Evolutionary conservation across 2,888 invertebrate genomes (phyloP), one percentile per base, ranked within the genome.

Genomic region (Tenthredo distinguenda): DNA sequence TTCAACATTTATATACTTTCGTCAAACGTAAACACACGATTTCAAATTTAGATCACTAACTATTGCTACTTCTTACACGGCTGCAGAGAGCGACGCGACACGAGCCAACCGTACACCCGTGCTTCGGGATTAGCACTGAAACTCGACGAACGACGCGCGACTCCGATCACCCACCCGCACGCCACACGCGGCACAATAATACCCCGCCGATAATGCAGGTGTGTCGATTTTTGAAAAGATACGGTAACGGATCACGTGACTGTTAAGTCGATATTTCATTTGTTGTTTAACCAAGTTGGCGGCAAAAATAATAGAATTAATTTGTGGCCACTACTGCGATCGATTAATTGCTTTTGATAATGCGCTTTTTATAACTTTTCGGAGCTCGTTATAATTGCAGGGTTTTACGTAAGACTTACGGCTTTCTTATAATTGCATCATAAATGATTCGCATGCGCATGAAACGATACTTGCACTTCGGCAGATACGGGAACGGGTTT

Each of bases 81-180:
- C n/a, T 34, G 71, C 31, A 87, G 87, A 81, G 55, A 43, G 18
- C 58, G 34, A 40, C n/a, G 12, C 37, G 15, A 82, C 31, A n/a
- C 58, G 31, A 62, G 9, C 26, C 7, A 90, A 58, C 88, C 88
- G 86, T 83, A 82, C 90, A 85, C 88, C 87, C 88, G 91, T 91
- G 88, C 89, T 90, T 90, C 88, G 90, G 89, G 91, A 90, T 89
- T 89, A 90, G 88, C 89, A 92, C 92, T 92, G 91, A 82, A 84
- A 55, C 50, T 55, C 26, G 6, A 21, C 50, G 77, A 77, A 77
- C 77, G 15, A 50, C 40, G 9, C 47, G 40, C 37, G 77, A 50
- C 55, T 77, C 31, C 18, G 50, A 47, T 81, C 81, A 58, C n/a
- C 62, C 72, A 58, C 58, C 77, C 26, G n/a, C 37, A 10, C 12